Percentiles rank a stretch among this genome's conserved stretches.
phyloP scores from a whole-genome alignment of 35 echinoderm and acorn worm genomes.

The Hemicentrotus pulcherrimus region DNA sequence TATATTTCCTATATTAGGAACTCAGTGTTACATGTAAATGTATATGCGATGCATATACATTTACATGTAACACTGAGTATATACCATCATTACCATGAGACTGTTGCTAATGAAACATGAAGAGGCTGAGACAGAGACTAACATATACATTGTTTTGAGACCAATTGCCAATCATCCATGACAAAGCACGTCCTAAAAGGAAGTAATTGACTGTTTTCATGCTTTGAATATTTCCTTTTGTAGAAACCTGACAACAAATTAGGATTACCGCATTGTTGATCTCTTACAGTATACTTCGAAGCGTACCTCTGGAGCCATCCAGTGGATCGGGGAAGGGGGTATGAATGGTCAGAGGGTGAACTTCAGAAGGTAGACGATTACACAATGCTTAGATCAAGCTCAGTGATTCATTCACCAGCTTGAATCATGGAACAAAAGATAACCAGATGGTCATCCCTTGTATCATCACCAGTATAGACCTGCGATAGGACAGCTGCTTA shows the following conservation, averaged over 20 bases:
- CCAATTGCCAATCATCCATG: not conserved
- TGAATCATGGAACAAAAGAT: not conserved
- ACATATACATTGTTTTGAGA: not conserved
- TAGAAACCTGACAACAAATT: not conserved
- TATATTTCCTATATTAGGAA: too few relatives aligned
- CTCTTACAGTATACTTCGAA: too few relatives aligned
- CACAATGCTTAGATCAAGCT: not conserved
- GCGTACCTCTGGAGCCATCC: too few relatives aligned
- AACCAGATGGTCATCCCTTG: not conserved
- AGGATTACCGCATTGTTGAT: too few relatives aligned
- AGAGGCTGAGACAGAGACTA: not conserved
- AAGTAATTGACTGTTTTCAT: slow-evolving; percentile 25
- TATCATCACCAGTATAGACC: not conserved
- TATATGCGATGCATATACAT: too few relatives aligned
- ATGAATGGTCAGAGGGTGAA: not conserved
- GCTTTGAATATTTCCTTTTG: slow-evolving; percentile 29
- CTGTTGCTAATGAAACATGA: not conserved
- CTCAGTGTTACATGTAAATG: too few relatives aligned
- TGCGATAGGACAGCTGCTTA: not conserved
- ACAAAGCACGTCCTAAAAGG: slow-evolving; percentile 2
- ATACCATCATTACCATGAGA: too few relatives aligned
- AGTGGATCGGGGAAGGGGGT: not conserved
- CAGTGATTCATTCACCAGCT: not conserved
- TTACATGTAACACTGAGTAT: too few relatives aligned
- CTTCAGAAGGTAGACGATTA: not conserved